Percentiles rank a stretch among this genome's conserved stretches.
phyloP scores from a whole-genome alignment of 2,888 invertebrate genomes.

The Acronicta psi region DNA sequence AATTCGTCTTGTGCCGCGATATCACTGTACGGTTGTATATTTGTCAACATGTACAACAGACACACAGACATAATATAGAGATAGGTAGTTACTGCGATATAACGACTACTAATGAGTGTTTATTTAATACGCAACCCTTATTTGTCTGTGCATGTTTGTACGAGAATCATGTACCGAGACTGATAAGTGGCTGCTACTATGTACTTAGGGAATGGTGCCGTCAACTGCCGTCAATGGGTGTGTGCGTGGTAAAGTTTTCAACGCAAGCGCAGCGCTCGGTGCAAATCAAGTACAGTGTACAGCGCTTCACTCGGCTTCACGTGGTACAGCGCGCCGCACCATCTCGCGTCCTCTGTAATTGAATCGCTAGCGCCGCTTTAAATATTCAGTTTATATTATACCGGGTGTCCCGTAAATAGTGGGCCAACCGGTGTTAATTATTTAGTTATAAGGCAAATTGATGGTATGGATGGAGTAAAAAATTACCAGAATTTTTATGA shows the following conservation, averaged over 20 bases:
- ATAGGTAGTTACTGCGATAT: constrained; percentile 2
- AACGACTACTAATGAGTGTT: constrained; percentile 21
- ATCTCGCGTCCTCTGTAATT: constrained; percentile 7
- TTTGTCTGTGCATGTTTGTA: constrained; percentile 29
- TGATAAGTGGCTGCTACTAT: constrained; percentile 35
- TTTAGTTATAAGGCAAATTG: too few species aligned
- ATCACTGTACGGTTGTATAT: constrained; percentile 8
- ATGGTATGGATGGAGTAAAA: too few species aligned
- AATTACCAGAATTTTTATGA: too few species aligned
- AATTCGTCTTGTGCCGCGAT: constrained; percentile 7
- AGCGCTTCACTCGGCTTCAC: constrained; percentile 1
- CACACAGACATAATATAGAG: not conserved
- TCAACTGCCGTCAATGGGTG: constrained; percentile 20
- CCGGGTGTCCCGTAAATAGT: too few species aligned
- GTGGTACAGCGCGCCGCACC: not conserved
- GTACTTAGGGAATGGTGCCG: constrained; percentile 21
- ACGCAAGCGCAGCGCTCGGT: not conserved
- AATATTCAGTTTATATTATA: constrained; percentile 1
- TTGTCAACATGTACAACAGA: not conserved
- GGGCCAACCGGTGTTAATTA: too few species aligned
- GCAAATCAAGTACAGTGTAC: not conserved
- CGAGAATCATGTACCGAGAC: constrained; percentile 18
- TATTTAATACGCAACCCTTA: constrained; percentile 10
- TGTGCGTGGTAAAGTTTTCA: constrained; percentile 10
- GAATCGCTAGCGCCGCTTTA: not conserved